Evolutionary conservation across 2,113 vertebrate species (phyloP), one percentile per base, ranked within the genome.

Genomic region (Brienomyrus brachyistius): DNA sequence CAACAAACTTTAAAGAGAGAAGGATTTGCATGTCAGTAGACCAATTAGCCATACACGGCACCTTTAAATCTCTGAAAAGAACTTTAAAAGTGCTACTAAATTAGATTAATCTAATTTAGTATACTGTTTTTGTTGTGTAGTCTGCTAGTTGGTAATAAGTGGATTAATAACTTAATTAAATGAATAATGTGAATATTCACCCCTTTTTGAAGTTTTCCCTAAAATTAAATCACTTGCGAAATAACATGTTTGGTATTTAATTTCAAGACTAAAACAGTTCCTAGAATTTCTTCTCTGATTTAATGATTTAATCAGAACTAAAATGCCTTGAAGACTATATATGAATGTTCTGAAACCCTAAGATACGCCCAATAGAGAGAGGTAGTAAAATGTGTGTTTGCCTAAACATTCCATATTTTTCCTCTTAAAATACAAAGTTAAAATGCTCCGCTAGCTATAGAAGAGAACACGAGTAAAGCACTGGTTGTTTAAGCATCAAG

Each of bases 81-180:
- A 43, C 35, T 19, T 19, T 84, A n/a, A n/a, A n/a, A n/a, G n/a
- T n/a, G n/a, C n/a, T n/a, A n/a, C n/a, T n/a, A n/a, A n/a, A n/a
- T n/a, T n/a, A n/a, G n/a, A n/a, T n/a, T n/a, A 84, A 84, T 84
- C 82, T 84, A 45, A 45, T 84, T 84, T 84, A 80, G 35, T 80
- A 23, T 23, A 21, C 9, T 48, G 35, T 23, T 19, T 82, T 31
- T 82, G 80, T 48, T 84, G 82, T 45, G 45, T n/a, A 84, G 48
- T 43, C 6, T 80, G 17, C 35, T 43, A 40, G 35, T 19, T 40
- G 74, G 13, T 43, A 19, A n/a, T 70, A 70, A 70, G 62, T 43
- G 74, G 17, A 40, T 80, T 80, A 43, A 80, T 43, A 77, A 74
- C 11, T 17, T 77, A 77, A 80, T 80, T 40, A 43, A 80, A 80